A percentile compares a stretch with the other conserved stretches of the same genome.
These are phyloP conservation scores for Myotis planiceps DNA, from an alignment of 2,797 vertebrate species.

Conservation along the genomic window DNA sequence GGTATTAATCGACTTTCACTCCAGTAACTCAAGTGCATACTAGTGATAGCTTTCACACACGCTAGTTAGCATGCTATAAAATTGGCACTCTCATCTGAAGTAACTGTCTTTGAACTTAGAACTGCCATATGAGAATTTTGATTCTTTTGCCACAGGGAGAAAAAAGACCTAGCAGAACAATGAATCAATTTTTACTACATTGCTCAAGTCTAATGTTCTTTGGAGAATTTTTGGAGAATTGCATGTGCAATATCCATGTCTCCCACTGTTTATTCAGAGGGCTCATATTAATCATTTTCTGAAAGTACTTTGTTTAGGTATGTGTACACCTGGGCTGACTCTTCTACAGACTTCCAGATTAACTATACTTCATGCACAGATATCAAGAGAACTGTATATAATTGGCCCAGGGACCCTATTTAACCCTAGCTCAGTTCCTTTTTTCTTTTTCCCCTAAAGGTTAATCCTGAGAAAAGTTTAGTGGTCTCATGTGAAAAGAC, in stretches of 20 bases:
- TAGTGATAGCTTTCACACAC: not conserved
- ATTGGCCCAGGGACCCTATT: not conserved
- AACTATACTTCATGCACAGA: not conserved
- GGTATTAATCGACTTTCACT: slow-evolving; percentile 9
- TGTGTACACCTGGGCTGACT: slow-evolving; percentile 45
- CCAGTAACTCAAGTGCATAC: slow-evolving; percentile 9
- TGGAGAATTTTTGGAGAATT: slow-evolving; percentile 61
- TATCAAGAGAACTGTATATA: not conserved
- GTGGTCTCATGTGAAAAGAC: not conserved
- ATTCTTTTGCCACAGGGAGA: not conserved
- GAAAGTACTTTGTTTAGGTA: slow-evolving; percentile 56
- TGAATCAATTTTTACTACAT: slow-evolving; percentile 63
- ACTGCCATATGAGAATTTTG: slow-evolving; percentile 50
- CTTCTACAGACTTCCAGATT: not conserved
- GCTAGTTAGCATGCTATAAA: slow-evolving; percentile 9
- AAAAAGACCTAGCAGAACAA: slow-evolving; percentile 37
- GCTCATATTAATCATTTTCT: not conserved
- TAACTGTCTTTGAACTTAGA: slow-evolving; percentile 60
- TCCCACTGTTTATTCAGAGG: slow-evolving; percentile 22
- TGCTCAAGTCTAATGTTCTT: slow-evolving; percentile 61
- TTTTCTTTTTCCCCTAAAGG: not conserved
- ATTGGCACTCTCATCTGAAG: slow-evolving; percentile 21
- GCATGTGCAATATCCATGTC: slow-evolving; percentile 15
- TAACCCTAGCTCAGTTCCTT: not conserved
- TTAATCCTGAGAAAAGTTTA: not conserved